Base-by-base conservation (phyloP, 2,888 invertebrate species). In the Vanessa cardui region DNA sequence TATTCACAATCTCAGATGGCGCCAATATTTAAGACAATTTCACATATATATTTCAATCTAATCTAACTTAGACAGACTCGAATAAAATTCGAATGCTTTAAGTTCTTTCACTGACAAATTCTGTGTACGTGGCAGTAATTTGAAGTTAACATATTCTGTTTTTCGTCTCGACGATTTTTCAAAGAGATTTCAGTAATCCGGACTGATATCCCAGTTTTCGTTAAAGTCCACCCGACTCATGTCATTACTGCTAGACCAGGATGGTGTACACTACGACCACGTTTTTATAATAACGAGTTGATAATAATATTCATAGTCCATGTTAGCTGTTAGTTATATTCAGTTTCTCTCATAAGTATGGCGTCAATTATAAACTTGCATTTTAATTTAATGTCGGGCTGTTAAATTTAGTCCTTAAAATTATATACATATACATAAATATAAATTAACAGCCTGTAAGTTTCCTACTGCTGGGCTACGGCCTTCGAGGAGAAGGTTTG, bases 201-300 rank as follows among this genome's bases (percentile, higher is more conserved):
- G 83, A 82, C 83, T 82, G 82, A 86, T 85, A 84, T 84, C 81
- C 82, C 78, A 78, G 84, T 87, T 87, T 81, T 83, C 83, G 81
- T 85, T 87, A 88, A 88, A 89, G 86, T 86, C 86, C 82, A 87
- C 87, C 89, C 85, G 84, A 84, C 86, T 86, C 82, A 82, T 87
- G 83, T 88, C 87, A 87, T 88, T 89, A 88, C 85, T 84, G 85
- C 79, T 83, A 85, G 87, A 83, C 81, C 82, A 78, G 87, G 58
- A 85, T 85, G 85, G 88, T 87, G 85, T 83, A 84, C 83, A 83
- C 80, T 80, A 78, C 70, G 66, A 81, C 79, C 80, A 78, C 56
- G 70, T 76, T 75, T 62, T 74, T 77, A 49, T 67, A 47, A 6
- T 6, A 49, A n/a, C 16, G 15, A 64, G 44, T 56, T 15, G 12